These are phyloP conservation scores for Vidua chalybeata DNA, from an alignment of 2,113 vertebrate genomes.

Conservation along the genomic window DNA sequence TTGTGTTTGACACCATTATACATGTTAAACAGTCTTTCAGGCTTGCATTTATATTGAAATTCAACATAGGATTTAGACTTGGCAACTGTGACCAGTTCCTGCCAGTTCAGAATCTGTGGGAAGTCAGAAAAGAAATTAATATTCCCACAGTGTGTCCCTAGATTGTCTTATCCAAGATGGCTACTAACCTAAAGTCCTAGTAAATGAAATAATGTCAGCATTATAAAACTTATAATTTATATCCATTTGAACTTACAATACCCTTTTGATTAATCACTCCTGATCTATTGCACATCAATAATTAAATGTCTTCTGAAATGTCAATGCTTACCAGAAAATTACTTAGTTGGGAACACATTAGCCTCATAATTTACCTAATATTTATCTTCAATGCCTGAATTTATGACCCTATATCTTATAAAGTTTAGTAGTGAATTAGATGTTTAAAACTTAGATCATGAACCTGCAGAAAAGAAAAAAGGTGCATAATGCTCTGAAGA, in stretches of 20 bases:
- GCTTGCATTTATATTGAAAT: background rate
- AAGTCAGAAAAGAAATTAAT: constrained; percentile 29
- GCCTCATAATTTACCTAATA: constrained; percentile 53
- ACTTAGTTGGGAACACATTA: constrained; percentile 52
- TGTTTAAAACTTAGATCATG: constrained; percentile 6
- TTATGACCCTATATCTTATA: constrained; percentile 38
- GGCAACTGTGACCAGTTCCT: background rate
- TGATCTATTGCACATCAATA: constrained; percentile 55
- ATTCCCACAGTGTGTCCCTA: background rate
- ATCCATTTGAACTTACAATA: constrained; percentile 38
- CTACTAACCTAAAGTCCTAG: constrained; percentile 27
- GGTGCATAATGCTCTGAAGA: background rate
- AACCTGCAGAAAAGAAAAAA: background rate
- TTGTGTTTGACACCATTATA: background rate
- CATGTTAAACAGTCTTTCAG: background rate
- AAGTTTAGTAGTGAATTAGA: constrained; percentile 29
- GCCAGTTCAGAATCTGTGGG: background rate
- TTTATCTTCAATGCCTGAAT: constrained; percentile 47
- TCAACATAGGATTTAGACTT: background rate
- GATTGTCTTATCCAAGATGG: background rate
- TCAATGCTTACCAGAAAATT: constrained; percentile 64
- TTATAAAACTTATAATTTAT: constrained; percentile 59
- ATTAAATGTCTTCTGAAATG: constrained; percentile 56
- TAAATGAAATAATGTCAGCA: constrained; percentile 54
- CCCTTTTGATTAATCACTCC: constrained; percentile 58